phyloP scores from a whole-genome alignment of 2,797 vertebrate genomes.

The Fistularia commersonii region DNA sequence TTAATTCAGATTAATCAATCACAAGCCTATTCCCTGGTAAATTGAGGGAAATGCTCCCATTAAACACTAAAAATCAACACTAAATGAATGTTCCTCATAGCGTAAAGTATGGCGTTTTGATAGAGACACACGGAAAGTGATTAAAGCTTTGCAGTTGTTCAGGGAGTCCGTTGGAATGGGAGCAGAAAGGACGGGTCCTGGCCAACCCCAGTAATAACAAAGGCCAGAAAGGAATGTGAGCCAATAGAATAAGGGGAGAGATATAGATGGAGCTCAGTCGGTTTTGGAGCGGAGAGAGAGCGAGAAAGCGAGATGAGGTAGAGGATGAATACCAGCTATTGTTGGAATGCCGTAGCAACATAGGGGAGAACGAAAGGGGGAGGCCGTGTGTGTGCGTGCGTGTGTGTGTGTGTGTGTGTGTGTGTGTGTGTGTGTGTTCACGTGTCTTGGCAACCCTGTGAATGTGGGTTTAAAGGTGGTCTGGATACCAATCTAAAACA shows the following conservation, averaged over 20 bases:
- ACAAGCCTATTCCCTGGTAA: too few species aligned
- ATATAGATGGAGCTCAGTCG: conserved; percentile 49
- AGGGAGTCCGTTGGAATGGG: conserved; percentile 30
- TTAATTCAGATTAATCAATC: too few species aligned
- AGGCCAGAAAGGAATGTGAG: conserved; percentile 18
- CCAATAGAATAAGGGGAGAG: conserved; percentile 47
- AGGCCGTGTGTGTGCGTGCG: conserved; percentile 23
- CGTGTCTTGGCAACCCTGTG: conserved; percentile 28
- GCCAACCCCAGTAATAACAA: conserved; percentile 34
- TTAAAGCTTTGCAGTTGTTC: conserved; percentile 19
- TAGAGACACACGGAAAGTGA: conserved; percentile 4
- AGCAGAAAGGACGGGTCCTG: conserved; percentile 29
- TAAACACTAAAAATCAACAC: too few species aligned
- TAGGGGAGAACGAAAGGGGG: conserved; percentile 36
- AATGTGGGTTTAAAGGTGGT: conserved; percentile 32
- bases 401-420: conserved; percentile 16
- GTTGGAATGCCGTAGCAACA: conserved; percentile 70
- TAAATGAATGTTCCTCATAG: too few species aligned
- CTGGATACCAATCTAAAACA: conserved; percentile 39
- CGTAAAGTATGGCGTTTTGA: too few species aligned
- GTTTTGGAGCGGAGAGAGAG: too few species aligned
- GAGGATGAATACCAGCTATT: conserved; percentile 70
- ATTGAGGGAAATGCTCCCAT: too few species aligned
- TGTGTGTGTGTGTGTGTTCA: conserved; percentile 9
- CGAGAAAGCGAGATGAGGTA: conserved; percentile 30